Evolutionary conservation across 2,797 vertebrate species (phyloP).

Genomic region (Pantherophis alleghaniensis): DNA sequence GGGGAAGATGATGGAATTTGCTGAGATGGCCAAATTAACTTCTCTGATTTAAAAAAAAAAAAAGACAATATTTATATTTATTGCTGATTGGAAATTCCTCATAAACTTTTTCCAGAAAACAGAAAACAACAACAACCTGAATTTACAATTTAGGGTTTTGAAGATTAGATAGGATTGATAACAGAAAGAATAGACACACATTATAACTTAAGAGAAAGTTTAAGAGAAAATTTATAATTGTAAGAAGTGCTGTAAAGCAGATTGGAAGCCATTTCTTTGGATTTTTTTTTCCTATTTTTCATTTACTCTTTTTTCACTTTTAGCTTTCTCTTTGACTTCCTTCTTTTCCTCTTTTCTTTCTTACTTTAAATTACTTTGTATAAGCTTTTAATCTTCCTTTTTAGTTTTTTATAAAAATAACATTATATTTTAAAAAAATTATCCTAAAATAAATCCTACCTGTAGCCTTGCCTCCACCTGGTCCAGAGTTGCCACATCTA

Average conservation of each 20-base stretch:
- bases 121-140: background rate
- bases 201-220: background rate
- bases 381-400: background rate
- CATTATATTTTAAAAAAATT: background rate
- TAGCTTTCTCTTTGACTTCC: background rate
- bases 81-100: background rate
- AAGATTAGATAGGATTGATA: background rate
- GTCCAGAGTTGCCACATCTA: slow-evolving; percentile 88
- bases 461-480: slow-evolving; percentile 93
- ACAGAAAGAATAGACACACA: background rate
- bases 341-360: background rate
- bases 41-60: background rate
- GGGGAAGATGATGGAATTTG: background rate
- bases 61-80: background rate
- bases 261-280: background rate
- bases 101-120: background rate
- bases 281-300: background rate
- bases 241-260: background rate
- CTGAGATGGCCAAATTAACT: background rate
- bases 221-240: background rate
- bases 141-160: background rate
- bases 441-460: slow-evolving; percentile 67
- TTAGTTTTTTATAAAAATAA: background rate
- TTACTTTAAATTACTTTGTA: background rate
- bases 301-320: background rate